Evolutionary conservation across 1,140 invertebrate species (phyloP).

Genomic region (Bombus pascuorum): DNA sequence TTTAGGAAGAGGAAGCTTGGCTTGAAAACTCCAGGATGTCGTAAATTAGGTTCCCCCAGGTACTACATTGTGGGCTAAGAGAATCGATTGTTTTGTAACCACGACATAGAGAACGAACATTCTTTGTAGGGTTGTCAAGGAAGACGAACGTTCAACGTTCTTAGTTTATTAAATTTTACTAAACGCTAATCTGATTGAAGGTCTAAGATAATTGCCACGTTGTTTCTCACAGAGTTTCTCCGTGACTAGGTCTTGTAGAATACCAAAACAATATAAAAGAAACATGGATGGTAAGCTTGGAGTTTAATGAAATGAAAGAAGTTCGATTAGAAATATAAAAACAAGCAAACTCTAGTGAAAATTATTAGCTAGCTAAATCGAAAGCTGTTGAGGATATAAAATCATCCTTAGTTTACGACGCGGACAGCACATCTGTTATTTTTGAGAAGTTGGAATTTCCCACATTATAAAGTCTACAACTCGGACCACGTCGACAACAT

Average conservation of each 20-base stretch:
- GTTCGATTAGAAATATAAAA: background rate
- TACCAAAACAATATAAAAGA: too few species aligned
- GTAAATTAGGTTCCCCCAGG: background rate
- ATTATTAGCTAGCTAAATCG: background rate
- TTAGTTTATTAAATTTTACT: background rate
- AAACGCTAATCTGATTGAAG: background rate
- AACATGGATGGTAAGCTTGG: background rate
- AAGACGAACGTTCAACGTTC: background rate
- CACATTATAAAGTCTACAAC: too few species aligned
- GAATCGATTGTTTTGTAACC: constrained; percentile 1
- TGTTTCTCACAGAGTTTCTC: background rate
- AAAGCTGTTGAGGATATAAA: background rate
- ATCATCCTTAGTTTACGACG: too few species aligned
- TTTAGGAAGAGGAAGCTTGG: background rate
- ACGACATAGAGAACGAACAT: background rate
- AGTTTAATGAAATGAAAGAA: background rate
- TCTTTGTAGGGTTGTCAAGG: background rate
- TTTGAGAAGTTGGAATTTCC: too few species aligned
- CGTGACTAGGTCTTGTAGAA: too few species aligned
- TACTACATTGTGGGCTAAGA: background rate
- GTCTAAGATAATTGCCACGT: background rate
- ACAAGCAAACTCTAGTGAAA: background rate
- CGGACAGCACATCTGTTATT: too few species aligned
- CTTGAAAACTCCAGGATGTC: background rate
- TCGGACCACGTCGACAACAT: too few species aligned